phyloP scores from a whole-genome alignment of 2,113 vertebrate genomes.

The Cavia porcellus region DNA sequence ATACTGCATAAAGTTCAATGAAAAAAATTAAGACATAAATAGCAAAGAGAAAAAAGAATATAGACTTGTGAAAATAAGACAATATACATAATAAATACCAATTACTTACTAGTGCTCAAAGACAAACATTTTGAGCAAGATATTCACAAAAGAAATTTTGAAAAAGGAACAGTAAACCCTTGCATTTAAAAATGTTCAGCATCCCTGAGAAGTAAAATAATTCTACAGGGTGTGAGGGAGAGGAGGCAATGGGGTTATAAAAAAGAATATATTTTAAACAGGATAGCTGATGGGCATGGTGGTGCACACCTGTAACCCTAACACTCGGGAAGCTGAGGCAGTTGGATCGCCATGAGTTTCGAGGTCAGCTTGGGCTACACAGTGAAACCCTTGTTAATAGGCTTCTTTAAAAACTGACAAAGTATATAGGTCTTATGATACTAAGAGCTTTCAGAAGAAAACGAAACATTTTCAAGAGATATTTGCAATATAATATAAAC shows the following conservation, averaged over 20 bases:
- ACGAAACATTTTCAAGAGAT: conserved; percentile 24
- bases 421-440: not conserved
- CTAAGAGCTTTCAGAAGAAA: conserved; percentile 13
- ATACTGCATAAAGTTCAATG: not conserved
- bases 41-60: not conserved
- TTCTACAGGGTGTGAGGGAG: not conserved
- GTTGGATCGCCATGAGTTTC: not conserved
- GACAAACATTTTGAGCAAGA: conserved; percentile 20
- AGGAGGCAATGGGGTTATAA: not conserved
- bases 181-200: not conserved
- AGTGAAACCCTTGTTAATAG: not conserved
- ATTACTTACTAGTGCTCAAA: not conserved
- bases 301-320: not conserved
- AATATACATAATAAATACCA: not conserved
- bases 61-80: not conserved
- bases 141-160: not conserved
- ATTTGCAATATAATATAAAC: conserved; percentile 31
- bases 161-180: not conserved
- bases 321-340: not conserved
- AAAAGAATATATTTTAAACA: not conserved
- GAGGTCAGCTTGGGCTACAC: not conserved
- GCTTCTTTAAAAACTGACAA: conserved; percentile 6
- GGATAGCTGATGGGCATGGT: not conserved
- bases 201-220: conserved; percentile 44
- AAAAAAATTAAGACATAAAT: conserved; percentile 16